These are phyloP conservation scores for Strigamia maritima DNA, from an alignment of 2,888 invertebrate genomes.

Conservation along the genomic window DNA sequence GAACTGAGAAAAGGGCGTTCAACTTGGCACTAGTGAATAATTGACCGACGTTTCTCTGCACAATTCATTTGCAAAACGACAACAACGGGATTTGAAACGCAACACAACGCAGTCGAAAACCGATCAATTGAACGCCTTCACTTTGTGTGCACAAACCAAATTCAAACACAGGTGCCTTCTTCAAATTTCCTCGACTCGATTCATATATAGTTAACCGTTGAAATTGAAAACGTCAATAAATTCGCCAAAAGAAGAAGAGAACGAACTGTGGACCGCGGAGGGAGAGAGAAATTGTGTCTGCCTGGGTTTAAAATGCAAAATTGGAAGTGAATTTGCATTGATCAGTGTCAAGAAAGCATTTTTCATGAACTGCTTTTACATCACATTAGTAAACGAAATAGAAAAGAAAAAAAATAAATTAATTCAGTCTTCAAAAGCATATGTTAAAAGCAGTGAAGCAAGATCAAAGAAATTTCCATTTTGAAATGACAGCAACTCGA, in stretches of 20 bases:
- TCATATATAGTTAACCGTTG: too few species aligned
- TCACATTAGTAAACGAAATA: background rate
- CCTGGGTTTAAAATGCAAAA: background rate
- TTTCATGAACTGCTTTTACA: slow-evolving; percentile 13
- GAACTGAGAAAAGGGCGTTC: slow-evolving; percentile 27
- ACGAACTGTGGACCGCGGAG: background rate
- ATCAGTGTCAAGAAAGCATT: background rate
- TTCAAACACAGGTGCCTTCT: background rate
- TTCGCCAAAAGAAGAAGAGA: too few species aligned
- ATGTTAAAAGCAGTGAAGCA: slow-evolving; percentile 21
- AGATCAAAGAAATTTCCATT: slow-evolving; percentile 29
- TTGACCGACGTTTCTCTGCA: background rate
- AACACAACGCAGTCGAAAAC: background rate
- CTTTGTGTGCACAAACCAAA: background rate
- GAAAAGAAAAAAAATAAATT: background rate
- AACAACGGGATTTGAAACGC: background rate
- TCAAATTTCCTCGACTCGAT: too few species aligned
- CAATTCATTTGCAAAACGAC: slow-evolving; percentile 1
- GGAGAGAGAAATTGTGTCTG: background rate
- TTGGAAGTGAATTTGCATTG: background rate
- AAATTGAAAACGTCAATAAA: too few species aligned
- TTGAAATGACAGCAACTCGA: slow-evolving; percentile 27
- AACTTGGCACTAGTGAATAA: slow-evolving; percentile 21
- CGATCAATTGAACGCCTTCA: background rate
- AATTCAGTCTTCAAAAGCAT: slow-evolving; percentile 29